Evolutionary conservation across 2,113 vertebrate species (phyloP).

Genomic region (Chrysemys picta): DNA sequence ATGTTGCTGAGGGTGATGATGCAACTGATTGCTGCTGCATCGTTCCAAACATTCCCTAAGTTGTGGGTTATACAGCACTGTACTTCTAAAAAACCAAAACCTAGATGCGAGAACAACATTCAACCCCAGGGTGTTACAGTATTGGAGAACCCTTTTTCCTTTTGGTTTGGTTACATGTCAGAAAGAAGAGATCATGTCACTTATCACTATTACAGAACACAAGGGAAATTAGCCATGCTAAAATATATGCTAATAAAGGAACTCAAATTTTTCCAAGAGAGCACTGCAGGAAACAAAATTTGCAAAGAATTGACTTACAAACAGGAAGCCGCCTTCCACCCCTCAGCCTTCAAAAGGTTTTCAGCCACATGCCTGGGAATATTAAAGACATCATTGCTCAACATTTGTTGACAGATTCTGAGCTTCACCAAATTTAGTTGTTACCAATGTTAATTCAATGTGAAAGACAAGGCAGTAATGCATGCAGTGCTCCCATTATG

Average conservation of each 20-base stretch:
- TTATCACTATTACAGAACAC: slow-evolving; percentile 66
- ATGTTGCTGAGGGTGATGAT: not conserved
- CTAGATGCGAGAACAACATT: slow-evolving; percentile 31
- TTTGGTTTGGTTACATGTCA: slow-evolving; percentile 47
- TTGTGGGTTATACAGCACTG: not conserved
- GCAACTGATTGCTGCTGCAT: not conserved
- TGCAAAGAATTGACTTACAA: slow-evolving; percentile 84
- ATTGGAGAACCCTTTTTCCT: not conserved
- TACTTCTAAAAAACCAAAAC: not conserved
- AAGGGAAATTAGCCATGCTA: slow-evolving; percentile 79
- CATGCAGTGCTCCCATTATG: slow-evolving; percentile 73
- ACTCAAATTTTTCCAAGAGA: slow-evolving; percentile 81
- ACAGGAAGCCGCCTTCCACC: slow-evolving; percentile 81
- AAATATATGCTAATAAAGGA: slow-evolving; percentile 79
- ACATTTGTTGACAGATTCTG: slow-evolving; percentile 78
- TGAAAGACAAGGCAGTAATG: slow-evolving; percentile 72
- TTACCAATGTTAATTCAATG: slow-evolving; percentile 68
- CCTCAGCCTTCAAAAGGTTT: slow-evolving; percentile 84
- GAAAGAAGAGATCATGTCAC: slow-evolving; percentile 60
- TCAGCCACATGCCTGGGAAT: slow-evolving; percentile 83
- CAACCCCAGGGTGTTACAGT: slow-evolving; percentile 36
- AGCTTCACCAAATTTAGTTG: slow-evolving; percentile 78
- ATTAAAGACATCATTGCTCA: slow-evolving; percentile 84
- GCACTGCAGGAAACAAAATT: slow-evolving; percentile 81
- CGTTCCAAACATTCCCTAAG: not conserved